These are phyloP conservation scores for Myoxocephalus aenaeus DNA, from an alignment of 2,797 vertebrate species.

Conservation along the genomic window DNA sequence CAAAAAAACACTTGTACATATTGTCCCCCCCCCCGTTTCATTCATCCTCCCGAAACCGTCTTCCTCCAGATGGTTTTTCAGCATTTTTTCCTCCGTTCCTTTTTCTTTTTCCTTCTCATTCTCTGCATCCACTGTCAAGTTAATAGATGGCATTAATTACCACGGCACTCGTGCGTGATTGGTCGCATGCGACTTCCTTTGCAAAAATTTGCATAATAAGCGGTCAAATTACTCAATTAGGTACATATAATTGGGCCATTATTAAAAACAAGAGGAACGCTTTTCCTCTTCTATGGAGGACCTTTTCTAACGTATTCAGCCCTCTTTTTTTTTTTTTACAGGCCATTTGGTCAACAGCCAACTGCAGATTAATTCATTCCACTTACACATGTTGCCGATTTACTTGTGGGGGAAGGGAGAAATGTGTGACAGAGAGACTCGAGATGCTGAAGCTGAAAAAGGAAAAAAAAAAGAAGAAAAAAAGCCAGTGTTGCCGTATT, in stretches of 20 bases:
- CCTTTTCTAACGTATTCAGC: conserved; percentile 48
- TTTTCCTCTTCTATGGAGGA: conserved; percentile 51
- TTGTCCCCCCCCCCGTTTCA: conserved; percentile 26
- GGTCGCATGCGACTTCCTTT: conserved; percentile 64
- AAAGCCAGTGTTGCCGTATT: conserved; percentile 18
- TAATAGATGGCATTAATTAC: conserved; percentile 74
- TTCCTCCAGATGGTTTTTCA: conserved; percentile 36
- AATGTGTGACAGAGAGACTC: conserved; percentile 29
- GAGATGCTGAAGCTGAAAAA: not conserved
- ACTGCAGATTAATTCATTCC: conserved; percentile 59
- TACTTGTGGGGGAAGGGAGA: conserved; percentile 21
- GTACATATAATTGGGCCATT: conserved; percentile 67
- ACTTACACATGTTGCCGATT: conserved; percentile 45
- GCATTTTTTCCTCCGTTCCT: conserved; percentile 22
- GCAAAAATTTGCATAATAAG: conserved; percentile 66
- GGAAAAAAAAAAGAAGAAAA: not conserved
- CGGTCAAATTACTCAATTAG: conserved; percentile 66
- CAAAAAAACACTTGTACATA: conserved; percentile 36
- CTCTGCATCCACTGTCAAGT: conserved; percentile 48
- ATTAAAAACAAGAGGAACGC: conserved; percentile 49
- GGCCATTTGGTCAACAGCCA: conserved; percentile 63
- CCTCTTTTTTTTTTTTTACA: conserved; percentile 31
- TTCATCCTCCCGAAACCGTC: conserved; percentile 10
- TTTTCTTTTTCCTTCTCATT: conserved; percentile 24
- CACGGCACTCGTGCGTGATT: conserved; percentile 60